These are phyloP conservation scores for Doryteuthis pealeii DNA, from an alignment of 1,140 invertebrate genomes.

Conservation along the genomic window DNA sequence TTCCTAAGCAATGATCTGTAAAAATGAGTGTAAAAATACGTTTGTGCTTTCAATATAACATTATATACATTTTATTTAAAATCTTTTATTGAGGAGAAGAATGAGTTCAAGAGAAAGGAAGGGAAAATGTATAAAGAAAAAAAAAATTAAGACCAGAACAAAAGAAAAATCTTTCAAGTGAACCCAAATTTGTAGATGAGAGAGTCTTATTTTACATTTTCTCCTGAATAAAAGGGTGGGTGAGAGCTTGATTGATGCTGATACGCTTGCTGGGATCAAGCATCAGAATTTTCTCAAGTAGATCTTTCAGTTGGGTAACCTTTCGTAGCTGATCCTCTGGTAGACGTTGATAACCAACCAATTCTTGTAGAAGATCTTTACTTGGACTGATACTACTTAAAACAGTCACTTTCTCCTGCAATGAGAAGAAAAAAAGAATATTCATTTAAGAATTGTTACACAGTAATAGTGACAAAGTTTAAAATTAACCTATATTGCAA, in stretches of 20 bases:
- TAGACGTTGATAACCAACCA: constrained; percentile 81
- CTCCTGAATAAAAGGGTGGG: constrained; percentile 96
- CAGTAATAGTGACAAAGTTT: not conserved
- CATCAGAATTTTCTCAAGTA: constrained; percentile 90
- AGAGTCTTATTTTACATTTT: constrained; percentile 43
- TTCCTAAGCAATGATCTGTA: too few relatives aligned
- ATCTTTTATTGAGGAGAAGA: too few relatives aligned
- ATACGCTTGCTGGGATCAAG: constrained; percentile 91
- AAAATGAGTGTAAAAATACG: too few relatives aligned
- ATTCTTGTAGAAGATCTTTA: constrained; percentile 82
- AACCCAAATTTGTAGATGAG: too few relatives aligned
- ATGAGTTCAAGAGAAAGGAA: too few relatives aligned
- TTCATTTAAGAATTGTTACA: not conserved
- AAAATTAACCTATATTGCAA: not conserved
- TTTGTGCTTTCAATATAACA: too few relatives aligned
- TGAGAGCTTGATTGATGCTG: constrained; percentile 89
- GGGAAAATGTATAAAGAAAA: too few relatives aligned
- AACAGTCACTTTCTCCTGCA: constrained; percentile 92
- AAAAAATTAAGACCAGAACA: too few relatives aligned
- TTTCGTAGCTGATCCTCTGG: constrained; percentile 87
- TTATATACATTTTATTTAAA: too few relatives aligned
- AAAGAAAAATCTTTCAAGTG: too few relatives aligned
- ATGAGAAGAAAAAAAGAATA: constrained; percentile 19
- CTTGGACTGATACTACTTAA: constrained; percentile 87
- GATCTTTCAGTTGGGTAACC: constrained; percentile 88